Evolutionary conservation across 2,113 vertebrate genomes (phyloP), one percentile per base, ranked within the genome.

Genomic region (Corydoras sp.): DNA sequence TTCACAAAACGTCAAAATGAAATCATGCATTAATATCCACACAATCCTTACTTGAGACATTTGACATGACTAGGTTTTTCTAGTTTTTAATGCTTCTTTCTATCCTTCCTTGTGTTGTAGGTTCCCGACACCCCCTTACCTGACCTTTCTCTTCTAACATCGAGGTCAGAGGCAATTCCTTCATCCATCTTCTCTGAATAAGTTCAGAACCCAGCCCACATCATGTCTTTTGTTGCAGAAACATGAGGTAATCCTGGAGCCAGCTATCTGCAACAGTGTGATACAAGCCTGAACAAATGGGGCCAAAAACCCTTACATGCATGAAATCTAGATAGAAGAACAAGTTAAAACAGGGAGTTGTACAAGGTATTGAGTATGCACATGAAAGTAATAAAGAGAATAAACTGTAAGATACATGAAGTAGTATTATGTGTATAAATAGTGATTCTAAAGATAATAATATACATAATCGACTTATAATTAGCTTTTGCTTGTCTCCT

Each of bases 261-360:
- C 81, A 80, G 84, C 77, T 69, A 72, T 84, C 80, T 65, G 67
- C 80, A 82, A 81, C 76, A 2, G 63, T 79, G 77, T 79, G 79
- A 83, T 86, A 86, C 88, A 86, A 87, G 86, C 81, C 85, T 83
- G 76, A 85, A 89, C 87, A 87, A 79, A 85, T 82, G 82, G 80
- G 80, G 77, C 78, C 81, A 86, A 82, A 83, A 73, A 81, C 82
- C 81, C 84, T 79, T 86, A 86, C 83, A 82, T 82, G 85, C 82
- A 85, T 81, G 76, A 86, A 80, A 87, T 88, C 78, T 81, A 86
- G 84, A 85, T 85, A 85, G 83, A 80, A 43, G 65, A 80, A 77
- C 88, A 83, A 85, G 87, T 88, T 87, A 81, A 74, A 79, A 85
- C 88, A 88, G 72, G 83, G 80, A 77, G 77, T 79, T 77, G 80